Base-by-base conservation (phyloP, 2,797 vertebrate species). In the Falco berigora region DNA sequence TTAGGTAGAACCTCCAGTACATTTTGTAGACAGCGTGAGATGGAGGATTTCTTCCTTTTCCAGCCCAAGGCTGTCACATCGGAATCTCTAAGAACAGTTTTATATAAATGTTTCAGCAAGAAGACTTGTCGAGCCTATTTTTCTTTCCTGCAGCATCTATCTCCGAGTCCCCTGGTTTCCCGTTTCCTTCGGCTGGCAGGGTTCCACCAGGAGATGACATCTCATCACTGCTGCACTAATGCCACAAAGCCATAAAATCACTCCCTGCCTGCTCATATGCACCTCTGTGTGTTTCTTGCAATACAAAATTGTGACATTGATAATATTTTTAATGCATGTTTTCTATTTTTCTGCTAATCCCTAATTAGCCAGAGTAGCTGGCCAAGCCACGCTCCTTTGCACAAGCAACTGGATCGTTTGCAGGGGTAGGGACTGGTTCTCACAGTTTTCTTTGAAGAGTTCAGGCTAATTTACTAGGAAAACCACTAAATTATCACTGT, bases 141-240 rank as follows among this genome's bases (percentile, higher is more conserved):
- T 74, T 78, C 10, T 85, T 47, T 47, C 59, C 77, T 86, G 53
- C 53, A 72, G 56, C 2, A 15, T 68, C 67, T 81, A 53, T 55
- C 82, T 81, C 42, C 0, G 2, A 27, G 66, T 42, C 6, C 40
- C 91, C 79, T 8, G 14, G 14, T 79, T 94, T 94, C 91, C 94
- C n/a, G 12, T 76, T 92, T 84, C 90, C 93, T 84, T 81, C 49
- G 84, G 30, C 79, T 94, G 96, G 85, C 90, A 5, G 25, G 62
- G 50, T 64, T 94, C 90, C 96, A 95, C 67, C 55, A 80, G 59
- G 82, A 92, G 76, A 88, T 28, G 96, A 84, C 86, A 94, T 74
- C 56, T 86, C 91, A 83, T 15, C 75, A 8, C 47, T n/a, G 63
- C 74, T 34, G 74, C 86, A 3, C 59, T 20, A 9, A 58, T 2